These are phyloP conservation scores for Lycopodina hypogea DNA, from an alignment of 37 sponge, comb jelly and placozoan genomes.

Conservation along the genomic window DNA sequence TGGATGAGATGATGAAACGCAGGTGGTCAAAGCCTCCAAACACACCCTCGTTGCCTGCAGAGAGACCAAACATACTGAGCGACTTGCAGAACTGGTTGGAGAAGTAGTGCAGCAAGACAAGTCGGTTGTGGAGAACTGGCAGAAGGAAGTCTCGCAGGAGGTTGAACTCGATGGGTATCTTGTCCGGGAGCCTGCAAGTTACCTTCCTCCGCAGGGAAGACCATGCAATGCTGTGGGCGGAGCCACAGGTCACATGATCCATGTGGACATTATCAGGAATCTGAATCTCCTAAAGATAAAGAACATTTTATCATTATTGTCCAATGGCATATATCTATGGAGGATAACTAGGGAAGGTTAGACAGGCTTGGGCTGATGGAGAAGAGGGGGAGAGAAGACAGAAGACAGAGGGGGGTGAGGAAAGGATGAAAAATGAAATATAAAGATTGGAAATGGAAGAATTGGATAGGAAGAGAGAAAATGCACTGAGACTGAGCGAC, in stretches of 20 bases:
- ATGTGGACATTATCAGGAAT: conserved; percentile 65
- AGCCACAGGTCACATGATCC: conserved; percentile 91
- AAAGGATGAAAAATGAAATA: neutral
- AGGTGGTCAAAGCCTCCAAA: conserved; percentile 59
- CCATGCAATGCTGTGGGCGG: conserved; percentile 93
- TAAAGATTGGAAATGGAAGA: neutral
- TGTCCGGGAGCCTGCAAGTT: conserved; percentile 59
- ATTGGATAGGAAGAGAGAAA: neutral
- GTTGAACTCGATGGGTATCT: conserved; percentile 85
- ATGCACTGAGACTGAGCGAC: neutral
- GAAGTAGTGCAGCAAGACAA: conserved; percentile 86
- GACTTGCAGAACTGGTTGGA: conserved; percentile 75
- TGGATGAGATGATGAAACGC: conserved; percentile 57
- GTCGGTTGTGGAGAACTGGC: conserved; percentile 69
- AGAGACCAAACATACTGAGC: conserved; percentile 63
- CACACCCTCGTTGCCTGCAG: conserved; percentile 10
- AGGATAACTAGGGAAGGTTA: neutral
- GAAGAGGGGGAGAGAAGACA: neutral
- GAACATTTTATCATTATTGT: neutral
- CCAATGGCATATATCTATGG: no score
- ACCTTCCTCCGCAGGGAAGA: conserved; percentile 62
- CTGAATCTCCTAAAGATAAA: conserved; percentile 25
- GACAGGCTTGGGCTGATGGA: no score
- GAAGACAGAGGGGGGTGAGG: neutral
- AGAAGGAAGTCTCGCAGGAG: conserved; percentile 64